Evolutionary conservation across 2,797 vertebrate genomes (phyloP), one percentile per base, ranked within the genome.

Genomic region (Oryzias sinensis): DNA sequence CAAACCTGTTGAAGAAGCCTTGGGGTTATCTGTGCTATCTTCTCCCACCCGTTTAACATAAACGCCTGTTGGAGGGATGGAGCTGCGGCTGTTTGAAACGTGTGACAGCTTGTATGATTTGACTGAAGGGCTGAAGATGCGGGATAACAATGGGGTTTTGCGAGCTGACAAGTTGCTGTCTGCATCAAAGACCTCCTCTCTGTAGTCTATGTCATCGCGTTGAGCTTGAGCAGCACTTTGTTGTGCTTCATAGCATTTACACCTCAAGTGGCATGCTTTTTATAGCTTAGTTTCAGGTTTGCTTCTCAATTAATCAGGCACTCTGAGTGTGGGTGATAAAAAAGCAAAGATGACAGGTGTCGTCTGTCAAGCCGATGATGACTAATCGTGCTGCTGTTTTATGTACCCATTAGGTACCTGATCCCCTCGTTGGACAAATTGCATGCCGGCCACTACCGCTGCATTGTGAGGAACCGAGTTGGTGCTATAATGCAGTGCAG

Each of bases 401-500:
- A 49, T 81, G 56, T 79, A 57, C 58, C 68, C 72, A 6, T 2
- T 81, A 98, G 97, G 91, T 98, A 98, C 85, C 92, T 97, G 91
- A 98, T 99, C 85, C 93, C 94, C 0, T 96, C 95, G 0, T 91
- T 99, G 88, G 96, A 98, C 90, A 93, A 94, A 61, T 93, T 92
- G 0, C 94, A 99, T 0, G 95, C 97, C 0, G 97, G 97, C 62
- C 94, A 94, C 92, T 99, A 99, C 89, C 95, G 96, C 72, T 99
- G 97, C 86, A 93, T 98, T 8, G 97, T 99, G 63, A 92, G 96
- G 22, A 99, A 99, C 85, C 90, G 97, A 24, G 94, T 98, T 84
- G 97, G 97, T 0, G 95, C 97, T 0, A 92, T 99, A 78, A 94
- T 99, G 86, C 97, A 99, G 90, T 92, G 95, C 77, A 96, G 93